Conservation (phyloP, 2,888 invertebrate genomes). For the Marasmarcha lunaedactyla region DNA sequence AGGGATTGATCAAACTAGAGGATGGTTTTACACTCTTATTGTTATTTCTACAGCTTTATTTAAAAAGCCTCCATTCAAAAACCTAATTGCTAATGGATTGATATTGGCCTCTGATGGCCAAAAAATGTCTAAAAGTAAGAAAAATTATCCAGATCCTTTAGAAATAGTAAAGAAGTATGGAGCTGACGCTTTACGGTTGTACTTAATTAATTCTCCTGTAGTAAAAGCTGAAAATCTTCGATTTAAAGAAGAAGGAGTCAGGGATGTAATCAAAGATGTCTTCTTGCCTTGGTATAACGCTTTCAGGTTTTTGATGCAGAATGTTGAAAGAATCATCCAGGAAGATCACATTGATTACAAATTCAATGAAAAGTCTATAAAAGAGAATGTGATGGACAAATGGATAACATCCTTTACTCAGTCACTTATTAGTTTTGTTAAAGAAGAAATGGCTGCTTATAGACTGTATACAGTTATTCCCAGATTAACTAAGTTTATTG, state of each 20-base stretch:
- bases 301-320: constrained; percentile 93
- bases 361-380: constrained; percentile 64
- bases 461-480: constrained; percentile 96
- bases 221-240: constrained; percentile 96
- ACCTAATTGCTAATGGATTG: constrained; percentile 95
- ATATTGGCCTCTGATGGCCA: constrained; percentile 97
- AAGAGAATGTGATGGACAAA: constrained; percentile 91
- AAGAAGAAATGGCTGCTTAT: constrained; percentile 94
- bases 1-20: constrained; percentile 97
- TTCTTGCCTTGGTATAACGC: constrained; percentile 98
- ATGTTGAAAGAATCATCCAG: constrained; percentile 84
- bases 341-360: constrained; percentile 71
- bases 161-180: constrained; percentile 92
- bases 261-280: constrained; percentile 96
- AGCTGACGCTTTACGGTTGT: constrained; percentile 95
- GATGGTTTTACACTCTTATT: constrained; percentile 99
- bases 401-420: constrained; percentile 99
- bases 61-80: constrained; percentile 97
- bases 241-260: constrained; percentile 97
- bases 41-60: constrained; percentile 96
- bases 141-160: constrained; percentile 98
- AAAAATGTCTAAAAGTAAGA: constrained; percentile 99
- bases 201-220: constrained; percentile 97
- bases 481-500: constrained; percentile 93
- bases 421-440: constrained; percentile 88